Evolutionary conservation across 1,140 invertebrate species (phyloP).

Genomic region (Linepithema humile): DNA sequence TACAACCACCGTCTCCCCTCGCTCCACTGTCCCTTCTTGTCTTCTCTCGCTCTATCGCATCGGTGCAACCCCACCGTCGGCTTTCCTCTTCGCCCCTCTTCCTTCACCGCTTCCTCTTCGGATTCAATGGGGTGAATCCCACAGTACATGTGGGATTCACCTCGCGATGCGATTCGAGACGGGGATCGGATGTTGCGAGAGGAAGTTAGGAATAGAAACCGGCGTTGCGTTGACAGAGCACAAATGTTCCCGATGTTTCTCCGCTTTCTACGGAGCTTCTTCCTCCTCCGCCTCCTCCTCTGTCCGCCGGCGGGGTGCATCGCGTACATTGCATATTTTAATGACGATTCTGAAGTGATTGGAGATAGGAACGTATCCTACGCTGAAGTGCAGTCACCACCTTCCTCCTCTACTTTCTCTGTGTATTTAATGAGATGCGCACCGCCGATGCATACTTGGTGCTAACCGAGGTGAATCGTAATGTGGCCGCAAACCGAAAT

Average conservation of each 20-base stretch:
- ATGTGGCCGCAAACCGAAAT: background rate
- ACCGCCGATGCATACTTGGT: background rate
- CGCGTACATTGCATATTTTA: slow-evolving; percentile 4
- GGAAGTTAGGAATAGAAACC: background rate
- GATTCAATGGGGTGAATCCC: slow-evolving; percentile 66
- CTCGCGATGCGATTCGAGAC: slow-evolving; percentile 18
- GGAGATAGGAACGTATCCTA: background rate
- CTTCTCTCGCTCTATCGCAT: slow-evolving; percentile 51
- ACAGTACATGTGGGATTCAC: slow-evolving; percentile 28
- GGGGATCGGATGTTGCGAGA: background rate
- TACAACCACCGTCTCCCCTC: slow-evolving; percentile 53
- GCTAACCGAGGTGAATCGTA: background rate
- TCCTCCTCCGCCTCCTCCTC: no score
- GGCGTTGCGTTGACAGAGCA: background rate
- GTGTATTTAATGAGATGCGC: background rate
- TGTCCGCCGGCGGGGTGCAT: background rate
- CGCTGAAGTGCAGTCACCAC: background rate
- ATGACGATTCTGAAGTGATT: slow-evolving; percentile 1
- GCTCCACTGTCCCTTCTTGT: slow-evolving; percentile 48
- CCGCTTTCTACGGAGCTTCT: background rate
- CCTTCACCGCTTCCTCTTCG: slow-evolving; percentile 49
- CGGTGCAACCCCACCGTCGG: slow-evolving; percentile 64
- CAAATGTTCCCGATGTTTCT: background rate
- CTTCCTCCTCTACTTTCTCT: slow-evolving; percentile 12
- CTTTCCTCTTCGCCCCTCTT: slow-evolving; percentile 57